Conservation (phyloP, 2,888 invertebrate genomes). For the Mythimna loreyi region DNA sequence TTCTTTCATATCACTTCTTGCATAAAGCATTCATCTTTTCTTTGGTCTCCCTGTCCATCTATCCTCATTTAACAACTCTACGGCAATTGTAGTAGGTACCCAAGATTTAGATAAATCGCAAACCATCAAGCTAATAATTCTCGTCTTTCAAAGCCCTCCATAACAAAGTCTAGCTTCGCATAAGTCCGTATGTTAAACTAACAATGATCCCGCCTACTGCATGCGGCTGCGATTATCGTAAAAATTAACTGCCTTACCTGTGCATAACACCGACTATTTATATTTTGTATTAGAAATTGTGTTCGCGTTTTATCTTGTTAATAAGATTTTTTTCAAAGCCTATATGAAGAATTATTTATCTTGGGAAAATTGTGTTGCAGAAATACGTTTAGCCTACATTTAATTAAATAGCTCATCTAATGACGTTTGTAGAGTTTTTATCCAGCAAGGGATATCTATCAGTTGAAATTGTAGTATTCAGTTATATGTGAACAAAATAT, state of each 20-base stretch:
- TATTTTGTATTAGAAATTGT: constrained; percentile 56
- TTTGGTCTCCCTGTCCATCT: no score
- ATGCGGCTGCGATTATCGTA: constrained; percentile 81
- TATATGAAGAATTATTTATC: no score
- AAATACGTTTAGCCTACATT: no score
- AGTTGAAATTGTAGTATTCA: no score
- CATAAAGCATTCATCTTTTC: no score
- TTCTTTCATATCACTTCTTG: no score
- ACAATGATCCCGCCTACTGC: constrained; percentile 78
- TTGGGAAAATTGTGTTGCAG: neutral
- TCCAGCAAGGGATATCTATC: no score
- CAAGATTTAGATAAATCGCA: constrained; percentile 10
- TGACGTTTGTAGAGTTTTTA: no score
- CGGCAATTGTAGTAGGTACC: no score
- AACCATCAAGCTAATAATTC: constrained; percentile 19
- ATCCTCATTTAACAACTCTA: no score
- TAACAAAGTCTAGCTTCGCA: constrained; percentile 71
- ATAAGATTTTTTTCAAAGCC: constrained; percentile 26
- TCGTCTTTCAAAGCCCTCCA: constrained; percentile 56
- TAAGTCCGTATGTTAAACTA: constrained; percentile 69
- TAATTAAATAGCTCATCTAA: no score
- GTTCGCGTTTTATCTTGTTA: constrained; percentile 43
- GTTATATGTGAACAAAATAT: no score
- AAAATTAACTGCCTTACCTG: constrained; percentile 79
- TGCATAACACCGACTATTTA: constrained; percentile 70